Evolutionary conservation across 2,888 invertebrate species (phyloP).

Genomic region (Calameuta pallipes): DNA sequence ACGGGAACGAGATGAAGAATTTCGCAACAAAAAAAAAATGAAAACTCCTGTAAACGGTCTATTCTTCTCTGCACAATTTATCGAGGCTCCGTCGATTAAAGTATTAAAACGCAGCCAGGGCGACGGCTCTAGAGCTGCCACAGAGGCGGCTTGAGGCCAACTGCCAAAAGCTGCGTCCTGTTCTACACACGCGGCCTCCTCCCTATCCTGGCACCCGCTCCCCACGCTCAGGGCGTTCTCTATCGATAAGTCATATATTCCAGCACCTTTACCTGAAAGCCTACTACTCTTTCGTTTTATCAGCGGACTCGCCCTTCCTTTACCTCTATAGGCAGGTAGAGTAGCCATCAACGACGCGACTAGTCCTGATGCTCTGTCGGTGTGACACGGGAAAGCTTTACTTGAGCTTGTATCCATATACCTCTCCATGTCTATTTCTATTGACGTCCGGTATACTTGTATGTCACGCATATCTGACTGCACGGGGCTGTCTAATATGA

Average conservation of each 20-base stretch:
- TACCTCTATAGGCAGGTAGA: not conserved
- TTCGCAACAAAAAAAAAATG: not conserved
- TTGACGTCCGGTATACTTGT: not conserved
- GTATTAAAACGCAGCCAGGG: not conserved
- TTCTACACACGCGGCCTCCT: not conserved
- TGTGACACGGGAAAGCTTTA: not conserved
- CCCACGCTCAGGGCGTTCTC: not conserved
- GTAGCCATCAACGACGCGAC: not conserved
- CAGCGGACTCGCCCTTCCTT: not conserved
- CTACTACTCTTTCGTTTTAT: not conserved
- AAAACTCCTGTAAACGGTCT: not conserved
- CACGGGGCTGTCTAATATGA: not conserved
- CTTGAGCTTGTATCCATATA: not conserved
- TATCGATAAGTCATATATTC: not conserved
- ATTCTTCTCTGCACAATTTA: not conserved
- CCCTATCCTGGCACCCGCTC: not conserved
- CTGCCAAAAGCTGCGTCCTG: conserved; percentile 10
- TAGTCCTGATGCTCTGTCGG: not conserved
- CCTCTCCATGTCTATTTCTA: not conserved
- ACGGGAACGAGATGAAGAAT: not conserved
- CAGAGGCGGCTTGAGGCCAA: conserved; percentile 8
- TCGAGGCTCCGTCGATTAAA: not conserved
- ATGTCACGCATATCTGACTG: not conserved
- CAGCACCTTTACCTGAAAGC: not conserved
- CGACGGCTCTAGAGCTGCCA: conserved; percentile 2